Base-by-base conservation (phyloP, 2,113 vertebrate genomes). In the Indicator maculatus region DNA sequence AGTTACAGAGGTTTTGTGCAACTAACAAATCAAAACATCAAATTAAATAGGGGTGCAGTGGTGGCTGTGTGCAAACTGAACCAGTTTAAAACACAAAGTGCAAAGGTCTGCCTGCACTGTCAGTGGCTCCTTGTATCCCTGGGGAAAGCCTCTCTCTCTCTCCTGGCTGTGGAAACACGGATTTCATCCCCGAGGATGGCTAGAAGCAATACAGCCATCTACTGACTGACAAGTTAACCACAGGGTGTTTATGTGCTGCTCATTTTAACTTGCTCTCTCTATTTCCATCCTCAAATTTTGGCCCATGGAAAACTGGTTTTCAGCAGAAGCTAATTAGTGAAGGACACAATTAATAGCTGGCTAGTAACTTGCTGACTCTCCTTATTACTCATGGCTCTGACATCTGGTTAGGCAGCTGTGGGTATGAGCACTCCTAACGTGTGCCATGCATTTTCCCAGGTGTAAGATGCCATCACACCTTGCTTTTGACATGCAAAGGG, bases 201-300 rank as follows among this genome's bases (percentile, higher is more conserved):
- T 80, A 93, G 86, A 95, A 92, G 65, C 89, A 76, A 95, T 79
- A 93, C 96, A 78, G 97, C 96, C 97, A 95, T 86, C 97, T 89
- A 95, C 96, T 63, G 98, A 96, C 82, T 58, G 71, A 64, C 21
- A n/a, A 20, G 77, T 84, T 92, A 96, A 96, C 60, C 59, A 71
- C 96, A 96, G 59, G 58, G 12, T 30, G 39, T 85, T 90, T 60
- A 15, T 4, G 16, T 16, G 55, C 80, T 55, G 12, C 59, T 45
- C 78, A 28, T 56, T 24, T 81, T 72, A 52, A 85, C 91, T 75
- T 11, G 7, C 71, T 83, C 77, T 82, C 77, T 59, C 83, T 47
- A 20, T 14, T 89, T 87, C 67, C 75, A 83, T 24, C 36, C 55
- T 50, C 59, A 91, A 91, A 72, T 11, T 58, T 47, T 56, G 72